A percentile compares a stretch with the other conserved stretches of the same genome.
Conservation (phyloP, 2,888 invertebrate species). For the Ceramica pisi region DNA sequence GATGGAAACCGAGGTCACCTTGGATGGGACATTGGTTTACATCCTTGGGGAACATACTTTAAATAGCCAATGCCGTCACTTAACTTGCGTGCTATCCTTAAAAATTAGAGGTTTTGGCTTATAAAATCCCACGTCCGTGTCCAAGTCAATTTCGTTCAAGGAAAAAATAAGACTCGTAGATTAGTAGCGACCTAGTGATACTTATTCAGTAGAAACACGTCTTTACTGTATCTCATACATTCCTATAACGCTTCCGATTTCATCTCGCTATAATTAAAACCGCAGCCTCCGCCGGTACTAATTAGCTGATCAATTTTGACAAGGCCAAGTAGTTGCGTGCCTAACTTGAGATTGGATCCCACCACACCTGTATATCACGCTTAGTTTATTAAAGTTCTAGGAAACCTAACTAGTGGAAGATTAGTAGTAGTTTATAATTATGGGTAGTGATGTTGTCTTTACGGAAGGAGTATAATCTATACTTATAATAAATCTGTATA, state of each 20-base stretch:
- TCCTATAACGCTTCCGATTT: slow-evolving; percentile 2
- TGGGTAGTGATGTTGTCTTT: neutral
- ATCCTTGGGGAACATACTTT: too few relatives aligned
- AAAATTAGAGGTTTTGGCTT: too few relatives aligned
- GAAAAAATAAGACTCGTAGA: too few relatives aligned
- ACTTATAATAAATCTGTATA: too few relatives aligned
- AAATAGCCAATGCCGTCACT: too few relatives aligned
- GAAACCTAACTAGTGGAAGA: neutral
- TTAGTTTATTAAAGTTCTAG: slow-evolving; percentile 35
- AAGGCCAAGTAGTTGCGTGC: slow-evolving; percentile 50
- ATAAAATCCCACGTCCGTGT: too few relatives aligned
- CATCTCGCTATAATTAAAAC: slow-evolving; percentile 67
- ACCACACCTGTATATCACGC: slow-evolving; percentile 40
- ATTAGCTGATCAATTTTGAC: slow-evolving; percentile 77
- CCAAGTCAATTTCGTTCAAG: too few relatives aligned
- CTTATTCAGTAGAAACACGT: neutral
- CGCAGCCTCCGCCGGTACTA: slow-evolving; percentile 70
- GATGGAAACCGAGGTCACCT: too few relatives aligned
- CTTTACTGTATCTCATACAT: neutral
- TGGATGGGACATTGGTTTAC: too few relatives aligned
- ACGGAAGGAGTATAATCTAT: neutral
- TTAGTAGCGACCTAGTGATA: too few relatives aligned
- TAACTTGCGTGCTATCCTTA: too few relatives aligned
- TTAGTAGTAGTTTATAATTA: neutral
- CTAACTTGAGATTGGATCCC: slow-evolving; percentile 64